Conservation (phyloP, 2,888 invertebrate species). For the Vesta saturnalis region DNA sequence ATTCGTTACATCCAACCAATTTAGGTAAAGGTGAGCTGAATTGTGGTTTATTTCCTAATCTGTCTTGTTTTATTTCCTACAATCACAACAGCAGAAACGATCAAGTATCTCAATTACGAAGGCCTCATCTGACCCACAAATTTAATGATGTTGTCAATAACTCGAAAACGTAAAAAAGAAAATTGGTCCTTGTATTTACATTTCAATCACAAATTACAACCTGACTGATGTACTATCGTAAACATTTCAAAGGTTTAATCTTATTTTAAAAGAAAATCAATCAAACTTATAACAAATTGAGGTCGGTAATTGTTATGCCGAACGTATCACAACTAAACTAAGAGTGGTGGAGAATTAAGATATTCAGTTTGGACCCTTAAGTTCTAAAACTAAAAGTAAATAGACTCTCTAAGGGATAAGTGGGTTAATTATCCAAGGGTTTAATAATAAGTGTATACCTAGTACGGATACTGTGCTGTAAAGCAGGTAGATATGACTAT, state of each 20-base stretch:
- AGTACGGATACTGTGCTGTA: background rate
- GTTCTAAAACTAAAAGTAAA: constrained; percentile 1
- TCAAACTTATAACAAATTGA: background rate
- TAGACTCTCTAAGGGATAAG: background rate
- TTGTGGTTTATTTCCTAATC: background rate
- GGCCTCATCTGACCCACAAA: too few species aligned
- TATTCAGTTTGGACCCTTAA: background rate
- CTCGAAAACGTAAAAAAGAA: too few species aligned
- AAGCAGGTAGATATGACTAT: background rate
- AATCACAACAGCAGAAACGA: too few species aligned
- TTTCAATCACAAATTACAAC: too few species aligned
- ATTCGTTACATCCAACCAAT: background rate
- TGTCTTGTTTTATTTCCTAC: background rate
- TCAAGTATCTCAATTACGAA: too few species aligned
- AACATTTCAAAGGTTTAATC: too few species aligned
- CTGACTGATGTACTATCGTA: too few species aligned
- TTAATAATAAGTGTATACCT: background rate
- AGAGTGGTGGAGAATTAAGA: background rate
- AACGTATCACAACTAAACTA: background rate
- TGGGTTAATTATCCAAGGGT: constrained; percentile 1
- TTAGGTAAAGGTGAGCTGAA: background rate
- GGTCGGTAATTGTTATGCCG: background rate
- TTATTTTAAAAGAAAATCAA: background rate
- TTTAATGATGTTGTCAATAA: too few species aligned
- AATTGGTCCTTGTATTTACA: too few species aligned